These are phyloP conservation scores for Selene dorsalis DNA, from an alignment of 2,797 vertebrate genomes.

Conservation along the genomic window DNA sequence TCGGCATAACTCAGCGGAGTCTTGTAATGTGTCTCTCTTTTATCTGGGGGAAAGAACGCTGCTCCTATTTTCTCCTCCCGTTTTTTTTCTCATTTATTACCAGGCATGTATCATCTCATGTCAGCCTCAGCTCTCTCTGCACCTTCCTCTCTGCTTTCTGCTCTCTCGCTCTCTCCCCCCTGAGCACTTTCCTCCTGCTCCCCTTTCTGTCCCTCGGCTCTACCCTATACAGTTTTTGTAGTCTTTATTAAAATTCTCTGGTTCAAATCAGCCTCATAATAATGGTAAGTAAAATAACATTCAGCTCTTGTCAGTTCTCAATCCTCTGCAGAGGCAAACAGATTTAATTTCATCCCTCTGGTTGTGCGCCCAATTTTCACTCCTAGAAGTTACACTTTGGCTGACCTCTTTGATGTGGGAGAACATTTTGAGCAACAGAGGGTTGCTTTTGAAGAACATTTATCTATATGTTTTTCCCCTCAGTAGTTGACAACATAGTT, in stretches of 20 bases:
- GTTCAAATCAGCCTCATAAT: constrained; percentile 60
- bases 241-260: constrained; percentile 52
- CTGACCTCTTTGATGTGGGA: constrained; percentile 57
- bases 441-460: constrained; percentile 56
- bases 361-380: constrained; percentile 26
- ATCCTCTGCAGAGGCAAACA: constrained; percentile 53
- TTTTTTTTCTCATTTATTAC: constrained; percentile 69
- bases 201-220: constrained; percentile 31
- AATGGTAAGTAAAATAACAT: constrained; percentile 56
- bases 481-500: constrained; percentile 28
- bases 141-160: constrained; percentile 48
- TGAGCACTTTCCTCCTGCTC: constrained; percentile 39
- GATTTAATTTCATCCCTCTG: constrained; percentile 43
- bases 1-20: constrained; percentile 57
- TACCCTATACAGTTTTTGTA: constrained; percentile 29
- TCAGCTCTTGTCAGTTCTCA: constrained; percentile 51
- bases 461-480: constrained; percentile 33
- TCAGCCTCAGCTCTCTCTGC: constrained; percentile 54
- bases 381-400: constrained; percentile 51
- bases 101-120: constrained; percentile 67
- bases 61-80: constrained; percentile 41
- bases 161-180: constrained; percentile 50
- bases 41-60: constrained; percentile 54
- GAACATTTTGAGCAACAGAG: constrained; percentile 32
- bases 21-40: constrained; percentile 53